phyloP scores from a whole-genome alignment of 2,888 invertebrate species.

The Ophioninae sp. region DNA sequence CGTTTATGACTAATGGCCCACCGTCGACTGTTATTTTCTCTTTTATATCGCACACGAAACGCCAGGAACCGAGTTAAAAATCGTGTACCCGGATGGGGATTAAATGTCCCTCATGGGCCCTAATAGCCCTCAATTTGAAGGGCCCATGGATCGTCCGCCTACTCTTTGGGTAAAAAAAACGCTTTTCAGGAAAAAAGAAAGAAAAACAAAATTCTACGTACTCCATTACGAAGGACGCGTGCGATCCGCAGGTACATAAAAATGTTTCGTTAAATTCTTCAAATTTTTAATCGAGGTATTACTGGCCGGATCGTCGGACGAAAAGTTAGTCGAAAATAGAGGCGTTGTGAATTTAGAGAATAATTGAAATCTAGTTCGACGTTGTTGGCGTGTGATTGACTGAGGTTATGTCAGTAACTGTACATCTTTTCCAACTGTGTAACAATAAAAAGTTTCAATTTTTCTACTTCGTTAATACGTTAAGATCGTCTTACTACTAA shows the following conservation, averaged over 20 bases:
- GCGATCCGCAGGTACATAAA: conserved; percentile 22
- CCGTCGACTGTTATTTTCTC: conserved; percentile 55
- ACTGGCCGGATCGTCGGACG: background rate
- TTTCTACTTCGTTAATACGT: no score
- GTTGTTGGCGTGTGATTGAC: no score
- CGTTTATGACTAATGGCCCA: conserved; percentile 56
- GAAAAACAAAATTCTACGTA: conserved; percentile 34
- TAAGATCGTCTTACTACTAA: no score
- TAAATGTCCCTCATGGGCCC: conserved; percentile 71
- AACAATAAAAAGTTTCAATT: no score
- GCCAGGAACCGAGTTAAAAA: conserved; percentile 61
- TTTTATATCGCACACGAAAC: conserved; percentile 47
- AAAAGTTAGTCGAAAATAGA: background rate
- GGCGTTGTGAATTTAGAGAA: no score
- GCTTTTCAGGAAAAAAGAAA: background rate
- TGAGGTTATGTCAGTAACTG: no score
- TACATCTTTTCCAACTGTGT: no score
- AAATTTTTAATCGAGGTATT: conserved; percentile 16
- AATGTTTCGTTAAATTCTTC: conserved; percentile 43
- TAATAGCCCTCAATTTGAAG: conserved; percentile 77
- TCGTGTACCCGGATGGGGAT: conserved; percentile 70
- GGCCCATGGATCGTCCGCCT: conserved; percentile 50
- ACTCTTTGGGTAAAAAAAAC: background rate
- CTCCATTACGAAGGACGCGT: conserved; percentile 19
- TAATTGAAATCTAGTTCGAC: no score